phyloP scores from a whole-genome alignment of 2,797 vertebrate species.

The Coilia nasus region DNA sequence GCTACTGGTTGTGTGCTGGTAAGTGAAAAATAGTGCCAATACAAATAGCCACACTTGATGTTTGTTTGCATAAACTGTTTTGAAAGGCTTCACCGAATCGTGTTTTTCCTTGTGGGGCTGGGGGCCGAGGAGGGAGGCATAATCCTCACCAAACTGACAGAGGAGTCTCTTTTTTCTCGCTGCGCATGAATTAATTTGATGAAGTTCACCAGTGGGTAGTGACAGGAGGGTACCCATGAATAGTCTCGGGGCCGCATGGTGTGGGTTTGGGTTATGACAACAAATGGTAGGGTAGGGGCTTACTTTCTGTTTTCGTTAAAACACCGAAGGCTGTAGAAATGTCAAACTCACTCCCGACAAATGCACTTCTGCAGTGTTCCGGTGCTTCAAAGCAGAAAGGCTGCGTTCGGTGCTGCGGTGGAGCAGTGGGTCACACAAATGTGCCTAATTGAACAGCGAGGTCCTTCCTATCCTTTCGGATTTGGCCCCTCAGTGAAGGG shows the following conservation, averaged over 20 bases:
- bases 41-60: slow-evolving; percentile 93
- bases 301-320: slow-evolving; percentile 56
- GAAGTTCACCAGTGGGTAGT: slow-evolving; percentile 23
- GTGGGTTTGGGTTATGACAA: slow-evolving; percentile 24
- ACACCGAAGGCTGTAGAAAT: slow-evolving; percentile 68
- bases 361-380: slow-evolving; percentile 50
- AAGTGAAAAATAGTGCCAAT: slow-evolving; percentile 90
- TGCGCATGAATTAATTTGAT: slow-evolving; percentile 20
- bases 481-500: slow-evolving; percentile 43
- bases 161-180: slow-evolving; percentile 27
- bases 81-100: slow-evolving; percentile 91
- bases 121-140: slow-evolving; percentile 71
- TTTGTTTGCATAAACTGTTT: slow-evolving; percentile 99
- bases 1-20: slow-evolving; percentile 90
- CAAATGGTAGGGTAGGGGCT: slow-evolving; percentile 45
- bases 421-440: slow-evolving; percentile 55
- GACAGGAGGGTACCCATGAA: slow-evolving; percentile 24
- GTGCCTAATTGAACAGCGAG: slow-evolving; percentile 59
- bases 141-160: slow-evolving; percentile 72
- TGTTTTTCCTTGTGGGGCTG: slow-evolving; percentile 82
- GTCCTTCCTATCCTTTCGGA: slow-evolving; percentile 60
- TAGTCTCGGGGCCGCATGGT: neutral
- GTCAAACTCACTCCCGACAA: slow-evolving; percentile 50
- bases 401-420: slow-evolving; percentile 40
- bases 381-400: slow-evolving; percentile 49